phyloP scores from a whole-genome alignment of 2,113 vertebrate species.

The Antechinus flavipes region DNA sequence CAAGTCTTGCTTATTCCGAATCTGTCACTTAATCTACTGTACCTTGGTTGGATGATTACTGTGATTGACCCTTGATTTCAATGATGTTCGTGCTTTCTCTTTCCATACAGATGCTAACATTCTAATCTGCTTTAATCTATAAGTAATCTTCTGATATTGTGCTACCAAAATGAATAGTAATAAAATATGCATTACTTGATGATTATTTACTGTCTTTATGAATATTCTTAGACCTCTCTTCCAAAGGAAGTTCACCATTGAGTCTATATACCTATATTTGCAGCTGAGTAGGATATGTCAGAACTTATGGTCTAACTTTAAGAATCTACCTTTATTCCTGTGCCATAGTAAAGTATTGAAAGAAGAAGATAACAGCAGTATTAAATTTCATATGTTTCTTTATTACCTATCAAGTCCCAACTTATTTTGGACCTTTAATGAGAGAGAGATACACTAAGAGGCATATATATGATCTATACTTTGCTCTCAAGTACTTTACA shows the following conservation, averaged over 20 bases:
- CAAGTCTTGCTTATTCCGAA: neutral
- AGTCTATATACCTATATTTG: neutral
- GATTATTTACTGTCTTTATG: neutral
- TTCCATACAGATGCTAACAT: neutral
- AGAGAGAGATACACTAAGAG: neutral
- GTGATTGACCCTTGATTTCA: too few relatives aligned
- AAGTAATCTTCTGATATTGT: neutral
- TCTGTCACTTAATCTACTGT: neutral
- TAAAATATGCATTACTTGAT: neutral
- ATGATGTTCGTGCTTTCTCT: neutral
- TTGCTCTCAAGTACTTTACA: neutral
- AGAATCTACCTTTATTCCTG: neutral
- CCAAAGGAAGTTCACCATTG: neutral
- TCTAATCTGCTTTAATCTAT: neutral
- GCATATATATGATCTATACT: neutral
- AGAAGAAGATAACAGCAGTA: neutral
- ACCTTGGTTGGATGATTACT: neutral
- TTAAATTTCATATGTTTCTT: neutral
- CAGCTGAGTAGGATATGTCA: neutral
- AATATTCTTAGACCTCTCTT: neutral
- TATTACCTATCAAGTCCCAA: neutral
- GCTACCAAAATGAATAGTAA: neutral
- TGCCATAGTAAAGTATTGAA: neutral
- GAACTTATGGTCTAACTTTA: too few relatives aligned
- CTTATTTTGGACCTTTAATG: neutral